Base-by-base conservation (phyloP, 2,888 invertebrate genomes). In the Heliconius ismenius region DNA sequence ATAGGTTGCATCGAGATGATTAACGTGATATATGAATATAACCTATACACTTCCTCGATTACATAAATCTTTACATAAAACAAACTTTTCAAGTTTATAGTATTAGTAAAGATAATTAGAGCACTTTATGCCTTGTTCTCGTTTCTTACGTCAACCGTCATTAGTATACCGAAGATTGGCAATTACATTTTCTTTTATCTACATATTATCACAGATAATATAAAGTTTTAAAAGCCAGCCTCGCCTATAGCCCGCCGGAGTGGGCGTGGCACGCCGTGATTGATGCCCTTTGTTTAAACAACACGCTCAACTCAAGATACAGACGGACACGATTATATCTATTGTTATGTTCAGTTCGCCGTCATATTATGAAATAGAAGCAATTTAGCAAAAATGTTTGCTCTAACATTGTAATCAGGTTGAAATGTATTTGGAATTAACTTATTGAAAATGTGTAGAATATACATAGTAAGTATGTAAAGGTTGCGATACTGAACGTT, bases 271-370 rank as follows among this genome's bases (percentile, higher is more conserved):
- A 67, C 76, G 79, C 76, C 74, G 87, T 90, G 92, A 92, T 90
- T 89, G 92, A 92, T 92, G 90, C 84, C 85, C 87, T 88, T 89
- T 89, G 90, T 89, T 89, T 90, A 90, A 90, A 91, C 90, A 90
- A 88, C 84, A 85, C 81, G 81, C 78, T 76, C 76, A 82, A 78
- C 78, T 76, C 79, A 74, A 76, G 75, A 74, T 74, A 77, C 80
- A 77, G 74, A 64, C 76, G 64, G 65, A 72, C 72, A 76, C 63
- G 58, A 65, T 72, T 72, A 75, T 72, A 76, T 39, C 70, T 64
- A 64, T 49, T 72, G 54, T 76, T 75, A 60, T 68, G 39, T 39
- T 73, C 62, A 73, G 43, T 73, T 69, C 58, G 6, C 32, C 39
- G 73, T 73, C 62, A 60, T 62, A 73, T 73, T 73, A 73, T 73